Conservation (phyloP, 2,113 vertebrate genomes). For the Daubentonia madagascariensis region DNA sequence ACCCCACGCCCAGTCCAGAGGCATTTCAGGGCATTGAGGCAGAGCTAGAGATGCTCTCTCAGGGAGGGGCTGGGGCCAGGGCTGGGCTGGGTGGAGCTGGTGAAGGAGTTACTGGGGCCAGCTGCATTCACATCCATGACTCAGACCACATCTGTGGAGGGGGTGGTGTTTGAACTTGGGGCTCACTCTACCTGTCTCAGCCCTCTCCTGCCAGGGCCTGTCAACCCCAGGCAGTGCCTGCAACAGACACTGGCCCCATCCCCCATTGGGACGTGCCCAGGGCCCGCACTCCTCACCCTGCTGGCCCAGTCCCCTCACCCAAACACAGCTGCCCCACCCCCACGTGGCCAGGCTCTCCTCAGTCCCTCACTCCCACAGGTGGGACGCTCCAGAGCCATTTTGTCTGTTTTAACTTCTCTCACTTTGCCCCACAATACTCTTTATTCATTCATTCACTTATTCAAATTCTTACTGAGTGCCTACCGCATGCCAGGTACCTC, state of each 20-base stretch:
- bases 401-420: background rate
- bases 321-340: background rate
- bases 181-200: background rate
- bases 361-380: background rate
- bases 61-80: background rate
- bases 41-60: background rate
- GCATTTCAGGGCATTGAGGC: background rate
- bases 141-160: background rate
- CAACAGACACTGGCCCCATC: background rate
- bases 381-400: background rate
- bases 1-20: background rate
- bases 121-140: background rate
- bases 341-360: background rate
- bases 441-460: background rate
- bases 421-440: background rate
- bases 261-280: accelerated
- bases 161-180: background rate
- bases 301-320: background rate
- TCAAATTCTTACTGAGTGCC: background rate
- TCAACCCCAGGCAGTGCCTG: background rate
- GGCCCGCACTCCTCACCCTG: background rate
- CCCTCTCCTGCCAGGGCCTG: background rate
- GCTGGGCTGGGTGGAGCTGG: background rate
- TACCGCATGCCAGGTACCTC: background rate
- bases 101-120: background rate